These are phyloP conservation scores for Mycalesis mineus DNA, from an alignment of 2,888 invertebrate genomes.

Conservation along the genomic window DNA sequence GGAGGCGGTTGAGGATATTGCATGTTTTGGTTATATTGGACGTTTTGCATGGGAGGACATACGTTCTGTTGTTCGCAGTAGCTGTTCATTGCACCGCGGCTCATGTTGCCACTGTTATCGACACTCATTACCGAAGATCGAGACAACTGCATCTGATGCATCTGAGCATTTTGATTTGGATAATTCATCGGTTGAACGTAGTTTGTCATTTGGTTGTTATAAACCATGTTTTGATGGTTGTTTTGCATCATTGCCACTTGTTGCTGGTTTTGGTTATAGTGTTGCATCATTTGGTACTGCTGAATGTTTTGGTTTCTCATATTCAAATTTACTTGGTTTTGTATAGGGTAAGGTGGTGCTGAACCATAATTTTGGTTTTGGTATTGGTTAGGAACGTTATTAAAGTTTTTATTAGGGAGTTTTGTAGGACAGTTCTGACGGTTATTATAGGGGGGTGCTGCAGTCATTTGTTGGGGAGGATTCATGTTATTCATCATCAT, in stretches of 20 bases:
- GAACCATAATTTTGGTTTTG: conserved; percentile 60
- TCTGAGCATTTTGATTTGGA: conserved; percentile 53
- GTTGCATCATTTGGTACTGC: conserved; percentile 63
- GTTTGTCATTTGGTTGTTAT: conserved; percentile 56
- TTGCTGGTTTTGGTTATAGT: conserved; percentile 59
- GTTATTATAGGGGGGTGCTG: conserved; percentile 48
- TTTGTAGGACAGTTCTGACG: conserved; percentile 56
- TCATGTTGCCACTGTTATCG: conserved; percentile 67
- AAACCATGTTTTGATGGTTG: conserved; percentile 49
- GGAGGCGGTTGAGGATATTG: conserved; percentile 67
- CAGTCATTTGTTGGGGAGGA: conserved; percentile 37
- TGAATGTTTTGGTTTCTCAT: conserved; percentile 61
- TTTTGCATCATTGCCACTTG: conserved; percentile 47
- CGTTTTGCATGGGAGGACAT: conserved; percentile 48
- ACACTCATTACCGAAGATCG: conserved; percentile 72
- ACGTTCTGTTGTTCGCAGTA: conserved; percentile 59
- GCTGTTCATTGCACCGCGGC: conserved; percentile 58
- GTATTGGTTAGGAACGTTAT: conserved; percentile 58
- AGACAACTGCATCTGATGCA: conserved; percentile 66
- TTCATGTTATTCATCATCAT: conserved; percentile 51
- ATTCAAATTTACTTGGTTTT: conserved; percentile 51
- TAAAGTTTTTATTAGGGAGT: conserved; percentile 51
- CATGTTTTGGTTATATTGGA: conserved; percentile 58
- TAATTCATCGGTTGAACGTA: conserved; percentile 58
- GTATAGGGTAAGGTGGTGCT: conserved; percentile 53